Conservation (phyloP, 2,888 invertebrate species). For the Conops quadrifasciatus region DNA sequence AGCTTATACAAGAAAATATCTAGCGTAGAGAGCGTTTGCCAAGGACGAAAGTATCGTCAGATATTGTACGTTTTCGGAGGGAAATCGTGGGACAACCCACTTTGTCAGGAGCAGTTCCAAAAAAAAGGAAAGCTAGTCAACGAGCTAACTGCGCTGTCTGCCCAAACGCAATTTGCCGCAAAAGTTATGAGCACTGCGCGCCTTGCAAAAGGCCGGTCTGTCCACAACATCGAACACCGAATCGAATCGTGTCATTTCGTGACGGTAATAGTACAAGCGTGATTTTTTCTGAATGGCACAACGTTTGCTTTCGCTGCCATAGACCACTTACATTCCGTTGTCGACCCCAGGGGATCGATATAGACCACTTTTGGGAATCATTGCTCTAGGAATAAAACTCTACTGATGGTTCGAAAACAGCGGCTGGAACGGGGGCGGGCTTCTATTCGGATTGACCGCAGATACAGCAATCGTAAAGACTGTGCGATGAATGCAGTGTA, state of each 20-base stretch:
- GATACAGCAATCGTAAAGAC: not conserved
- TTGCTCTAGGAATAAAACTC: too few species aligned
- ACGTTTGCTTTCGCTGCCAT: too few species aligned
- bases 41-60: too few species aligned
- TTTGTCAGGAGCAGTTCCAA: conserved; percentile 12
- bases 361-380: too few species aligned
- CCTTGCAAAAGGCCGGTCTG: not conserved
- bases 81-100: conserved; percentile 8
- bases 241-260: too few species aligned
- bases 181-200: not conserved
- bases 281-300: too few species aligned
- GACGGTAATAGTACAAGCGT: too few species aligned
- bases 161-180: not conserved
- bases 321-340: too few species aligned
- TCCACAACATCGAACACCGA: not conserved
- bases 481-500: too few species aligned
- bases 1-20: too few species aligned
- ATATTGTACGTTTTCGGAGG: not conserved
- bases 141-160: conserved; percentile 7
- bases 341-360: too few species aligned
- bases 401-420: not conserved
- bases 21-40: too few species aligned
- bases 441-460: not conserved
- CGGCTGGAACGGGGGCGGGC: not conserved
- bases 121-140: conserved; percentile 12